phyloP scores from a whole-genome alignment of 2,797 vertebrate genomes.

The Borostomias antarcticus region DNA sequence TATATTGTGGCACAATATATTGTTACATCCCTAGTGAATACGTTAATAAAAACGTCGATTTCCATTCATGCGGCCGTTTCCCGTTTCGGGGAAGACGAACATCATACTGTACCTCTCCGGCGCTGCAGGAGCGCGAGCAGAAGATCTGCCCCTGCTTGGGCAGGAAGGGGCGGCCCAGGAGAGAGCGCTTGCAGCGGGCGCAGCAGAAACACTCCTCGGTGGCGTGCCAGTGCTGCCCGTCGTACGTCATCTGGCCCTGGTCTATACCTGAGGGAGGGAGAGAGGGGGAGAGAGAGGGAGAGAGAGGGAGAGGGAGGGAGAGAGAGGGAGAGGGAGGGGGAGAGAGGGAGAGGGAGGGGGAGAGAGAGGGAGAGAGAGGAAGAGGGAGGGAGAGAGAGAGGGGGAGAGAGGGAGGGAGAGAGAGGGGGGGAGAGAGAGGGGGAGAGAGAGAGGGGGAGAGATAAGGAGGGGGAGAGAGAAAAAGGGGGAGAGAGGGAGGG shows the following conservation, averaged over 20 bases:
- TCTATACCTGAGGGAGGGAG: conserved; percentile 84
- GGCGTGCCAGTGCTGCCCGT: conserved; percentile 97
- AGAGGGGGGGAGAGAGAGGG: too few relatives aligned
- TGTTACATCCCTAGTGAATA: too few relatives aligned
- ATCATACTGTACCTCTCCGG: conserved; percentile 86
- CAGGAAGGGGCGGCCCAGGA: conserved; percentile 94
- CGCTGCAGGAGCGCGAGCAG: conserved; percentile 95
- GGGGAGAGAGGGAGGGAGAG: too few relatives aligned
- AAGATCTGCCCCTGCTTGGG: conserved; percentile 98
- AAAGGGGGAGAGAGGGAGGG: too few relatives aligned
- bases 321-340: background rate
- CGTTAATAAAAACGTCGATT: too few relatives aligned
- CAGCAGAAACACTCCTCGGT: conserved; percentile 98
- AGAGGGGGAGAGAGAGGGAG: background rate
- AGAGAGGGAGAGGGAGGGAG: background rate
- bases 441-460: too few relatives aligned
- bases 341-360: too few relatives aligned
- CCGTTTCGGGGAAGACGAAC: background rate
- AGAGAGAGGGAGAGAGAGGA: too few relatives aligned
- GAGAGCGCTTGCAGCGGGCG: conserved; percentile 92
- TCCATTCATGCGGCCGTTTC: too few relatives aligned
- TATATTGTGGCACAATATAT: too few relatives aligned
- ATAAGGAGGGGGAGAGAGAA: too few relatives aligned
- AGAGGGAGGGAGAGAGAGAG: too few relatives aligned
- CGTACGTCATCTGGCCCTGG: conserved; percentile 98